Evolutionary conservation across 2,797 vertebrate genomes (phyloP).

Genomic region (Staurois parvus): DNA sequence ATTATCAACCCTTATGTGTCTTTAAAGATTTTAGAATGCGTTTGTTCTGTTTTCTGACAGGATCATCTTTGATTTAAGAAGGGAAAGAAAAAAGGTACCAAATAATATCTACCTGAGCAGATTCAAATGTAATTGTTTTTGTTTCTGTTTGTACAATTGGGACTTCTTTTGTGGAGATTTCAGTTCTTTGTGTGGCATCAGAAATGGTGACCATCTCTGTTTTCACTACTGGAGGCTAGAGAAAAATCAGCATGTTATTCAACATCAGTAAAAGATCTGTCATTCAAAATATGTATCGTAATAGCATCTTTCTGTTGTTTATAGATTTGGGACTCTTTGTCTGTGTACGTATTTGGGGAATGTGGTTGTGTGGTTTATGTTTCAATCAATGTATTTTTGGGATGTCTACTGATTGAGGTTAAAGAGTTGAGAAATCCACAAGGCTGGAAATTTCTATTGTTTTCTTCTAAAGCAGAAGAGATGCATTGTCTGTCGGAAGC

Average conservation of each 20-base stretch:
- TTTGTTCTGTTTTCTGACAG: too few relatives aligned
- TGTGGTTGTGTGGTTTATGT: too few relatives aligned
- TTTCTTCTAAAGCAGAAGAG: too few relatives aligned
- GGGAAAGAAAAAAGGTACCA: not conserved
- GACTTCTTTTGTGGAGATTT: slow-evolving; percentile 98
- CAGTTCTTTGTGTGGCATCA: slow-evolving; percentile 95
- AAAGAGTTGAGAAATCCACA: too few relatives aligned
- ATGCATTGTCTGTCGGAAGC: too few relatives aligned
- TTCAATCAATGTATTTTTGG: too few relatives aligned
- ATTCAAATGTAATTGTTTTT: slow-evolving; percentile 99
- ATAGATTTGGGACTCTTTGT: too few relatives aligned
- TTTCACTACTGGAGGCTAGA: slow-evolving; percentile 97
- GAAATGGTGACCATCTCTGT: slow-evolving; percentile 99
- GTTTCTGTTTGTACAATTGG: slow-evolving; percentile 99
- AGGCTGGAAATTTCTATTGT: too few relatives aligned
- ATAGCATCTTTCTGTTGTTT: not conserved
- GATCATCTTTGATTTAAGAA: not conserved
- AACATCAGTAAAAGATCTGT: not conserved
- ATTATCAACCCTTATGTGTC: too few relatives aligned
- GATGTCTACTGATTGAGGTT: too few relatives aligned
- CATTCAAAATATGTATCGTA: not conserved
- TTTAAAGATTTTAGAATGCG: too few relatives aligned
- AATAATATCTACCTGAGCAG: slow-evolving; percentile 86
- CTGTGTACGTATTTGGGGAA: too few relatives aligned
- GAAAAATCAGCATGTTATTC: slow-evolving; percentile 63